Evolutionary conservation across 2,888 invertebrate genomes (phyloP), one percentile per base, ranked within the genome.

Genomic region (Plebejus anna): DNA sequence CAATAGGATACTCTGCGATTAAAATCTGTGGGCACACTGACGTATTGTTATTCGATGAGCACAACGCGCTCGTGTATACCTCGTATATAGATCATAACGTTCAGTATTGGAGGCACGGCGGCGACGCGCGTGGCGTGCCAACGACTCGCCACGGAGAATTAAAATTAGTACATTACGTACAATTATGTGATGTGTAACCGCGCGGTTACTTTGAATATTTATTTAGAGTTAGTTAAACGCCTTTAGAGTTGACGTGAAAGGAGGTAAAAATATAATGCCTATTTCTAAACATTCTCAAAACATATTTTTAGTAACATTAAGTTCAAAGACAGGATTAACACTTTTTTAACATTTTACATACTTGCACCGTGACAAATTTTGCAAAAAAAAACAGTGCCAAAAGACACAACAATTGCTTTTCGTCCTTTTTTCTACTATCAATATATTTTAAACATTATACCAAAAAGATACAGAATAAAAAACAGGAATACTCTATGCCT

Each of bases 31-130:
- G 70, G 80, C 75, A 32, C 79, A 82, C 80, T 82, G 83, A 83
- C 83, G 80, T 79, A 79, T 82, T 80, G 78, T 78, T 87, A 93
- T 93, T 91, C 93, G 86, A 86, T 84, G 85, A 84, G 82, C 87
- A 84, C 82, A 79, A 81, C 72, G 75, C 87, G 90, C 92, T 92
- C 93, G 92, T 93, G 93, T 94, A 90, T 90, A 84, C 83, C 89
- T 89, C 92, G 92, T 94, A 94, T 94, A 92, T 94, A 94, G 93
- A 94, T 94, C 93, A 93, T 90, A 90, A 89, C 89, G 91, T 89
- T 88, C 88, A 86, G 88, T 88, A 90, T 89, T 89, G 89, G 89
- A 87, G 86, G 88, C 88, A 88, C 90, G 89, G 89, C 86, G 82
- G 81, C 73, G 78, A 82, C 84, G 86, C 83, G 85, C 79, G 78